phyloP scores from a whole-genome alignment of 1,140 invertebrate species.

The Ceratitis capitata region DNA sequence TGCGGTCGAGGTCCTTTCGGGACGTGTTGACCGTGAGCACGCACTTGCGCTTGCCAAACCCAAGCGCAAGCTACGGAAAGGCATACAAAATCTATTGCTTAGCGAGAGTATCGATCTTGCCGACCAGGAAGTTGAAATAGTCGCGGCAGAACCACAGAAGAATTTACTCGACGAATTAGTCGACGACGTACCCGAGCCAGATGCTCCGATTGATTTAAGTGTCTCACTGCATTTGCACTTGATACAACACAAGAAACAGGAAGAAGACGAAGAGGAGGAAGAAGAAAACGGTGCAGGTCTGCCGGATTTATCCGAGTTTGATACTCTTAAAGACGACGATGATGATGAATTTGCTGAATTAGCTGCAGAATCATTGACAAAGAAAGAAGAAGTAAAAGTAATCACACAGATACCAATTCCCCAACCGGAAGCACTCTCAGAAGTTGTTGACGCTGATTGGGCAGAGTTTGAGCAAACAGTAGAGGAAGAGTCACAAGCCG shows the following conservation, averaged over 20 bases:
- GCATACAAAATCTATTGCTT: slow-evolving; percentile 74
- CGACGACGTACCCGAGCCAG: slow-evolving; percentile 70
- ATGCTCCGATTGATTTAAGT: slow-evolving; percentile 71
- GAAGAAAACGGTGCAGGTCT: slow-evolving; percentile 35
- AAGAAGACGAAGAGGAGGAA: slow-evolving; percentile 44
- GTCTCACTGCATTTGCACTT: slow-evolving; percentile 70
- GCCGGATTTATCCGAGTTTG: slow-evolving; percentile 66
- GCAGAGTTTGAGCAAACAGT: slow-evolving; percentile 69
- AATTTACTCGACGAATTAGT: slow-evolving; percentile 80
- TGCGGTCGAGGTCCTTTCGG: slow-evolving; percentile 85
- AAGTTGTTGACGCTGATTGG: slow-evolving; percentile 68
- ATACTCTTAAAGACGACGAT: slow-evolving; percentile 67
- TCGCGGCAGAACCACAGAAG: slow-evolving; percentile 65
- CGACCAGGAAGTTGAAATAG: slow-evolving; percentile 56
- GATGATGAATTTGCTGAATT: slow-evolving; percentile 80
- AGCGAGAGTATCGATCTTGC: slow-evolving; percentile 73
- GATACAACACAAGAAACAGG: slow-evolving; percentile 64
- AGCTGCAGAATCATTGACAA: slow-evolving; percentile 76
- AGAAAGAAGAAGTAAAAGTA: slow-evolving; percentile 66
- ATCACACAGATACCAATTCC: slow-evolving; percentile 52
- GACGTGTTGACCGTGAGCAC: slow-evolving; percentile 73
- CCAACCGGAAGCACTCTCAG: slow-evolving; percentile 54
- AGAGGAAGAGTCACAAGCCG: slow-evolving; percentile 50
- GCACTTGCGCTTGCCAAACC: slow-evolving; percentile 72
- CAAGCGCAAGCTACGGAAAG: slow-evolving; percentile 69